Percentiles rank a stretch among this genome's conserved stretches.
These are phyloP conservation scores for Aromia moschata DNA, from an alignment of 2,888 invertebrate species.

Conservation along the genomic window DNA sequence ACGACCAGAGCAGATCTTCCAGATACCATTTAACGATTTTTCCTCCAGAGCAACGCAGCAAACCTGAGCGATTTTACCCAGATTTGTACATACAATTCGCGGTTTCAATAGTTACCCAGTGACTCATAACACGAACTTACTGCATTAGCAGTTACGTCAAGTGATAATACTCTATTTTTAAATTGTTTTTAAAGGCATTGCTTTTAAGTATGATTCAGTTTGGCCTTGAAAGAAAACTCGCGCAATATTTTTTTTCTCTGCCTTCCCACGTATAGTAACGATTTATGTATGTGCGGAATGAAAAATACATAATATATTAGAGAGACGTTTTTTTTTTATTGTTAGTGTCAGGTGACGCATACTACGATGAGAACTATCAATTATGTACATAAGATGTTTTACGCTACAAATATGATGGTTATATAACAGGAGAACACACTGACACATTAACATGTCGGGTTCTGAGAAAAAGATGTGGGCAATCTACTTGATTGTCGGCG, in stretches of 20 bases:
- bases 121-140: slow-evolving; percentile 7
- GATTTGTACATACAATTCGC: slow-evolving; percentile 5
- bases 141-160: slow-evolving; percentile 13
- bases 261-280: slow-evolving; percentile 31
- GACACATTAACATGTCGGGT: background rate
- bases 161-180: slow-evolving; percentile 23
- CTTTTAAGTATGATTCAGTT: slow-evolving; percentile 35
- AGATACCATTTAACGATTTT: slow-evolving; percentile 11
- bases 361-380: slow-evolving; percentile 1
- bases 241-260: slow-evolving; percentile 40
- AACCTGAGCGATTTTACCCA: slow-evolving; percentile 4
- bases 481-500: too few species aligned
- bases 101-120: slow-evolving; percentile 1
- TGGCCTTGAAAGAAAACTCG: slow-evolving; percentile 42
- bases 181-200: slow-evolving; percentile 18
- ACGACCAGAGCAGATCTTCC: slow-evolving; percentile 40
- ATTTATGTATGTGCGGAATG: background rate
- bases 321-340: too few species aligned
- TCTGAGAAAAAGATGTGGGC: too few species aligned
- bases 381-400: slow-evolving; percentile 5
- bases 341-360: background rate
- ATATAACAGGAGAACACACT: slow-evolving; percentile 1
- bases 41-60: background rate
- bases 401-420: too few species aligned
- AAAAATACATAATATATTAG: slow-evolving; percentile 1